phyloP scores from a whole-genome alignment of 2,888 invertebrate genomes.

The Amaurobius ferox region DNA sequence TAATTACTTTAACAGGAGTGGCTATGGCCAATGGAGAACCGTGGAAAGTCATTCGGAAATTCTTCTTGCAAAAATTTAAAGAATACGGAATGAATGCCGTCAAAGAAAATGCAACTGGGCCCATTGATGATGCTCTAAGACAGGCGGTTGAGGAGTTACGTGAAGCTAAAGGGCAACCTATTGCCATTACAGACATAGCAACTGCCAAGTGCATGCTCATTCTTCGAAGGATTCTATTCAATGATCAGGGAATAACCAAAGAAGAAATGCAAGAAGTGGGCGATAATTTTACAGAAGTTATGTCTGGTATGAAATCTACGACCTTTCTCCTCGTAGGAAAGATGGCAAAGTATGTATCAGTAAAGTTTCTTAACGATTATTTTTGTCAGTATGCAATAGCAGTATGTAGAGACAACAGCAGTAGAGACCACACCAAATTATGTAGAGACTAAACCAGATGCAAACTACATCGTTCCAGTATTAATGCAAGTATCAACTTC shows the following conservation, averaged over 20 bases:
- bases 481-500: too few relatives aligned
- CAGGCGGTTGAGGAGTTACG: neutral
- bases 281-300: neutral
- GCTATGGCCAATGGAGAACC: slow-evolving; percentile 24
- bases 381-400: too few relatives aligned
- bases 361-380: too few relatives aligned
- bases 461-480: too few relatives aligned
- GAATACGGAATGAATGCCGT: slow-evolving; percentile 8
- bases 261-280: slow-evolving; percentile 18
- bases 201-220: slow-evolving; percentile 5
- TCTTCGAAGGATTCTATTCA: slow-evolving; percentile 17
- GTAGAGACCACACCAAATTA: too few relatives aligned
- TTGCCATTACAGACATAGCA: slow-evolving; percentile 21
- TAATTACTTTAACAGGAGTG: too few relatives aligned
- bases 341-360: slow-evolving; percentile 26
- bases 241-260: slow-evolving; percentile 21
- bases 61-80: neutral
- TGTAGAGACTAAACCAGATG: too few relatives aligned
- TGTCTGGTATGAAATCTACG: neutral
- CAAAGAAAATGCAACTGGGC: neutral
- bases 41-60: slow-evolving; percentile 20
- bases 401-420: too few relatives aligned
- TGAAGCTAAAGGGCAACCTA: neutral
- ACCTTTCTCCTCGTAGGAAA: slow-evolving; percentile 12
- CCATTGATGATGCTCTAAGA: neutral